These are phyloP conservation scores for Drosophila subpulchrella DNA, from an alignment of 1,140 invertebrate genomes.

Conservation along the genomic window DNA sequence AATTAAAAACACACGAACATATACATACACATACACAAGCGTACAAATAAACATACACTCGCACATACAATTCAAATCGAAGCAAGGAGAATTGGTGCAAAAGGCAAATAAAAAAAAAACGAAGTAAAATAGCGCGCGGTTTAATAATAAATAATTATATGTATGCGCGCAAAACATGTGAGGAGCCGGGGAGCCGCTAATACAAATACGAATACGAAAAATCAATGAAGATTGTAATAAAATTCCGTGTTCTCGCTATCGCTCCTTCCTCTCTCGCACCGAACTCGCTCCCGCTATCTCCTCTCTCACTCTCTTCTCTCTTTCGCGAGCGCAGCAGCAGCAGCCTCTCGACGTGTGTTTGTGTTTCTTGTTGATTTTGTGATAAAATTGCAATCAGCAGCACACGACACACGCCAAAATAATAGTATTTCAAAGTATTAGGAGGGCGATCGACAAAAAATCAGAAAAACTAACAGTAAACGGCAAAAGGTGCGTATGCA, in stretches of 20 bases:
- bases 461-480: slow-evolving; percentile 17
- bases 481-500: slow-evolving; percentile 73
- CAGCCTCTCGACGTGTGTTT: slow-evolving; percentile 48
- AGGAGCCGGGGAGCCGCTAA: slow-evolving; percentile 71
- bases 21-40: slow-evolving; percentile 45
- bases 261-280: slow-evolving; percentile 40
- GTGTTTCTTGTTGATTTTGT: slow-evolving; percentile 79
- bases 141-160: slow-evolving; percentile 83
- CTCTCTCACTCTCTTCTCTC: slow-evolving; percentile 32
- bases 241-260: slow-evolving; percentile 73
- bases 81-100: slow-evolving; percentile 71
- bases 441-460: slow-evolving; percentile 7
- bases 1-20: slow-evolving; percentile 78
- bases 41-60: slow-evolving; percentile 37
- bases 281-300: slow-evolving; percentile 31
- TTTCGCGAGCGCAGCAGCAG: slow-evolving; percentile 32
- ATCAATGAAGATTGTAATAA: slow-evolving; percentile 83
- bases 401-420: slow-evolving; percentile 57
- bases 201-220: slow-evolving; percentile 73
- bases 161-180: slow-evolving; percentile 73
- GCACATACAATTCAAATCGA: slow-evolving; percentile 32
- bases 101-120: slow-evolving; percentile 46
- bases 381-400: slow-evolving; percentile 80
- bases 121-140: slow-evolving; percentile 72
- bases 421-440: slow-evolving; percentile 58